phyloP scores from a whole-genome alignment of 1,140 invertebrate species.

The Drosophila kanapiae region DNA sequence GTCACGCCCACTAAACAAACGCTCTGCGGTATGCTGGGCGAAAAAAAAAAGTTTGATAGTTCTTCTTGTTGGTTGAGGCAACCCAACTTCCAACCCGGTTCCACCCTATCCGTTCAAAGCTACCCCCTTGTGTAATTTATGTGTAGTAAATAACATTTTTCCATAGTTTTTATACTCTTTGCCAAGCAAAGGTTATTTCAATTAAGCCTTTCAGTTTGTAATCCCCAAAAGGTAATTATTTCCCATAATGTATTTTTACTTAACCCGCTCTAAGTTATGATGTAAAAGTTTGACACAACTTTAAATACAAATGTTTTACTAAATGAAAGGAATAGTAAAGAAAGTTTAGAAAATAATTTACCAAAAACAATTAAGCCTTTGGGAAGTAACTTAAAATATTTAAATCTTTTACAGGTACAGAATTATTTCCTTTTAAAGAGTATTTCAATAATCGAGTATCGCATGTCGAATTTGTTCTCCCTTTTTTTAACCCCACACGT shows the following conservation, averaged over 20 bases:
- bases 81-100: slow-evolving; percentile 18
- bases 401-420: no score
- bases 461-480: slow-evolving; percentile 21
- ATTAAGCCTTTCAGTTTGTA: neutral
- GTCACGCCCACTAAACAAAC: slow-evolving; percentile 60
- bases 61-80: slow-evolving; percentile 57
- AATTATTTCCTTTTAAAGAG: neutral
- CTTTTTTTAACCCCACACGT: slow-evolving; percentile 20
- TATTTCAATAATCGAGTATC: slow-evolving; percentile 5
- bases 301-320: neutral
- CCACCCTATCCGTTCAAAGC: neutral
- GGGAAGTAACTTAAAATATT: neutral
- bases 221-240: neutral
- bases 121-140: slow-evolving; percentile 57
- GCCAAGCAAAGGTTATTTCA: neutral
- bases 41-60: slow-evolving; percentile 66
- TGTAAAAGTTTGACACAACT: no score
- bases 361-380: neutral
- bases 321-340: neutral
- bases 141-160: slow-evolving; percentile 79
- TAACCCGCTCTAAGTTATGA: neutral
- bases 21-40: slow-evolving; percentile 62
- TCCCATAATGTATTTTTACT: neutral
- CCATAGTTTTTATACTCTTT: slow-evolving; percentile 29
- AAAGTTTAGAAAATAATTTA: neutral